Base-by-base conservation (phyloP, 2,113 vertebrate species). In the Myiozetetes cayanensis region DNA sequence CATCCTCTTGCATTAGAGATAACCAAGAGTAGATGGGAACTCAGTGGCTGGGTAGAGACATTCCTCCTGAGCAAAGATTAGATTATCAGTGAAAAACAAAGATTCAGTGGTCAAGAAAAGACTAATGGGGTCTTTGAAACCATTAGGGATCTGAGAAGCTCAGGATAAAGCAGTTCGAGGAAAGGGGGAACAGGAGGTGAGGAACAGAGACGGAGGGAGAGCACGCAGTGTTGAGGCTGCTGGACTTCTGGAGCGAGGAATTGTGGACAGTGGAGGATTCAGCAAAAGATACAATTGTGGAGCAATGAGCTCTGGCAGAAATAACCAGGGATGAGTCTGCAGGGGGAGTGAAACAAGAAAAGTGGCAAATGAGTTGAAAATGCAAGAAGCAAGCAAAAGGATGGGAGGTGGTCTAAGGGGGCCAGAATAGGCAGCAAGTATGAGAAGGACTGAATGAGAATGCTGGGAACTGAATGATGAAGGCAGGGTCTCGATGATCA, bases 91-190 rank as follows among this genome's bases (percentile, higher is more conserved):
- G 30, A 14, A 78, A 77, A 46, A 82, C 83, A 83, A 46, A 62
- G 10, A 87, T 44, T 46, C 75, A 55, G 59, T 19, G 53, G 25
- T 86, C 79, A 92, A 59, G 46, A 49, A 65, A 84, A 84, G 79
- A 93, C 86, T 80, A 86, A 85, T 59, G 81, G 41, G 16, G 43
- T 82, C 58, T 95, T 49, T 82, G 81, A 93, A 91, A 68, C 21
- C 35, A 39, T 85, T 49, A 70, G n/a, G 62, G 78, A 71, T 77
- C 30, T 85, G 73, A 87, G 71, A 76, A 71, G 27, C 46, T 72
- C 2, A 4, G 53, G 63, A 66, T 59, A 63, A 76, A 52, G 49
- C 14, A 7, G 46, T 35, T 66, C 0, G 0, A 73, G 41, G 47
- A 89, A 44, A 65, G 31, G n/a, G 59, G 71, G 47, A 80, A 33